Base-by-base conservation (phyloP, 2,113 vertebrate species). In the Tinamus guttatus region DNA sequence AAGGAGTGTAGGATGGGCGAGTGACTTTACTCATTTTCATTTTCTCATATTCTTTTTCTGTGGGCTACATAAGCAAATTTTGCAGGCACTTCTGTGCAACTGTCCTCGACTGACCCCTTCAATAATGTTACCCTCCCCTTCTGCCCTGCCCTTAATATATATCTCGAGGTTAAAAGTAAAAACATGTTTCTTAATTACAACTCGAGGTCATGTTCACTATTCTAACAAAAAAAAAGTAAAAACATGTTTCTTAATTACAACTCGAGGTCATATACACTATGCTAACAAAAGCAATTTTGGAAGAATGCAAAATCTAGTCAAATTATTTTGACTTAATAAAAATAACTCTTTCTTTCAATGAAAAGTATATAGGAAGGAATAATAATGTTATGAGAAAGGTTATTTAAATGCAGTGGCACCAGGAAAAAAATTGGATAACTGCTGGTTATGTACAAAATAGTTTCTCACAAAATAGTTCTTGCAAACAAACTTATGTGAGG, bases 121-220 rank as follows among this genome's bases (percentile, higher is more conserved):
- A 45, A 54, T 54, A 49, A 49, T 49, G 3, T 60, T 67, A 13
- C 16, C 30, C 30, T 63, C 81, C 74, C 7, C 7, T 63, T 3
- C 1, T 0, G 3, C 10, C 5, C 6, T 64, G 64, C 4, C 5
- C 7, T 32, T 58, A 18, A 32, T 32, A 32, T 58, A 10, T 56
- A 62, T 45, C 18, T 49, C 6, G 19, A 16, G 15, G 6, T 32
- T 74, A 47, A 74, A 74, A 81, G 22, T 45, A 36, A 58, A 74
- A 74, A 14, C 10, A 11, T 36, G 8, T 58, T 86, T 74, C 20
- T 79, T 74, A 70, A 41, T 65, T 77, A 32, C 18, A 32, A 10
- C 13, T 68, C 16, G 10, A 64, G 20, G 47, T 54, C 54, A 58
- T 22, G 41, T 6, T 22, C 22, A 6, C 17, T 67, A 58, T 32